These are phyloP conservation scores for Enteromius thamalakanensis DNA, from an alignment of 2,797 vertebrate species.

Conservation along the genomic window DNA sequence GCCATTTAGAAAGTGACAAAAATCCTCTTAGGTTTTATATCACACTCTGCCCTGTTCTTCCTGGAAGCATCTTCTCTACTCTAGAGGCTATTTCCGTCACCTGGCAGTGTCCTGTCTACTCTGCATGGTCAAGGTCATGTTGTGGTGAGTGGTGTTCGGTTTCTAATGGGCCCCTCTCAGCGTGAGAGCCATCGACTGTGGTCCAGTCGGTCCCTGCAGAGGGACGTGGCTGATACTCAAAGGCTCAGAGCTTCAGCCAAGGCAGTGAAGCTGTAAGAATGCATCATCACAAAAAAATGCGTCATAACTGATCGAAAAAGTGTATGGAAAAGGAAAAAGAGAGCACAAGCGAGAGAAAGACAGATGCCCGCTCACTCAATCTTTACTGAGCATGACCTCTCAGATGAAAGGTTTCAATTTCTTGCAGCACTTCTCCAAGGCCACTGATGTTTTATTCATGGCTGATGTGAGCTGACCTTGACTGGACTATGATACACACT, in stretches of 20 bases:
- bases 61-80: conserved; percentile 51
- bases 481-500: conserved; percentile 40
- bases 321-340: neutral
- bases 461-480: conserved; percentile 57
- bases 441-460: conserved; percentile 68
- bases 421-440: conserved; percentile 55
- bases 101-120: conserved; percentile 44
- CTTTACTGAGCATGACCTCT: conserved; percentile 27
- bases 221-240: neutral
- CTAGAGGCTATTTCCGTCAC: conserved; percentile 52
- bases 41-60: conserved; percentile 40
- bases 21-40: conserved; percentile 32
- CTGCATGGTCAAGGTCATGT: conserved; percentile 52
- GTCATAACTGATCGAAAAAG: neutral
- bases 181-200: conserved; percentile 30
- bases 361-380: conserved; percentile 19
- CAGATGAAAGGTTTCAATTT: conserved; percentile 62
- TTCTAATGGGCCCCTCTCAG: conserved; percentile 58
- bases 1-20: conserved; percentile 36
- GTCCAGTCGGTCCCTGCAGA: conserved; percentile 28
- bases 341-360: neutral
- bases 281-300: neutral
- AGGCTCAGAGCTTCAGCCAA: neutral
- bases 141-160: conserved; percentile 53
- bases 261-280: neutral